Conservation (phyloP, 2,888 invertebrate genomes). For the Drosophila nr. medialis region DNA sequence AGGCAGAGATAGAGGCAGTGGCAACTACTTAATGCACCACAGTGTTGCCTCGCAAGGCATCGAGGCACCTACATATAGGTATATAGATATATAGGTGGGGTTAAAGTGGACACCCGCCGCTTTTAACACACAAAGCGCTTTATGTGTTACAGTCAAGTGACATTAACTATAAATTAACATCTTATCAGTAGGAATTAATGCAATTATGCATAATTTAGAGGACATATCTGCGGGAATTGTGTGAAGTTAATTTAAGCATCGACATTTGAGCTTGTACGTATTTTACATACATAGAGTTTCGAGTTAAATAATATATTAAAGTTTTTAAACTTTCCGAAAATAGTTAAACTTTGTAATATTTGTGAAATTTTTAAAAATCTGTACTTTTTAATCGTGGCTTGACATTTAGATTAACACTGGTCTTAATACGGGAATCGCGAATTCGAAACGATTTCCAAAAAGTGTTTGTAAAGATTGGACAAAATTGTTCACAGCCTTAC, state of each 20-base stretch:
- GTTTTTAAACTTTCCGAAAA: neutral
- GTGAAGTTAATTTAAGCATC: neutral
- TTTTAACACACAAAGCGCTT: conserved; percentile 9
- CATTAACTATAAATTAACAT: conserved; percentile 1
- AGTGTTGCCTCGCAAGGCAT: conserved; percentile 1
- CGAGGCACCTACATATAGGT: neutral
- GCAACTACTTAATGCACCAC: conserved; percentile 25
- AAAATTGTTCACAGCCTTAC: neutral
- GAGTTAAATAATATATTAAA: neutral
- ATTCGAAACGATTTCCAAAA: neutral
- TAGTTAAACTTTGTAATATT: no score
- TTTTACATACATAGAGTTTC: neutral
- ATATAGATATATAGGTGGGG: neutral
- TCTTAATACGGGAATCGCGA: neutral
- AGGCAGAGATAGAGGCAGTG: neutral
- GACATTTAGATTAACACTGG: neutral
- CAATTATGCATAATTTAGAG: conserved; percentile 1
- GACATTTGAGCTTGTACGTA: neutral
- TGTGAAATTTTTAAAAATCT: neutral
- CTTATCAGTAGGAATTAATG: neutral
- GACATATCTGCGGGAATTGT: neutral
- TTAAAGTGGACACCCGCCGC: conserved; percentile 13
- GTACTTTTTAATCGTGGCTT: no score
- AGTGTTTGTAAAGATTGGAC: neutral
- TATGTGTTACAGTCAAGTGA: conserved; percentile 3